Conservation (phyloP, 2,888 invertebrate genomes). For the Sceliomorpha sp. region DNA sequence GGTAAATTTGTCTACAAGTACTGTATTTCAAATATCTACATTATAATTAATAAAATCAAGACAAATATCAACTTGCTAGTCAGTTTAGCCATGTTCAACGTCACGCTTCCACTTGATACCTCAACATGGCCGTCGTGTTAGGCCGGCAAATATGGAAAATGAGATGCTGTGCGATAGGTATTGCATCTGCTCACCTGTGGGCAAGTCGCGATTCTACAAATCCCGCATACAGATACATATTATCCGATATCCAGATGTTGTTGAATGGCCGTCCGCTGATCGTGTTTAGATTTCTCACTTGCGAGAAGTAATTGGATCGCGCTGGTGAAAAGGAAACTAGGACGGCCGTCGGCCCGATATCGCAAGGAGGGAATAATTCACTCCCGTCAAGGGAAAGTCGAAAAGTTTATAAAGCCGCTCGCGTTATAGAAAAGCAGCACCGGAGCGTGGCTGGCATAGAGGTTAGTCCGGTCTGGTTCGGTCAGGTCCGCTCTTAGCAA, state of each 20-base stretch:
- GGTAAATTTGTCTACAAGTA: no score
- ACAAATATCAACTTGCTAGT: no score
- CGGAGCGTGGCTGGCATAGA: slow-evolving; percentile 18
- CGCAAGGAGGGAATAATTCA: slow-evolving; percentile 32
- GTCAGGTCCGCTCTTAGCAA: slow-evolving; percentile 7
- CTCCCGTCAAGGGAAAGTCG: slow-evolving; percentile 54
- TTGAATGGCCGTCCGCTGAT: slow-evolving; percentile 38
- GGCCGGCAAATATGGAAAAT: neutral
- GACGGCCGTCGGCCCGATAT: slow-evolving; percentile 37
- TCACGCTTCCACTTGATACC: no score
- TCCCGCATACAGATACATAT: slow-evolving; percentile 32
- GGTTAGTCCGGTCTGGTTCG: slow-evolving; percentile 13
- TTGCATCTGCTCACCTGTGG: slow-evolving; percentile 39
- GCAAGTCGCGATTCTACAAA: slow-evolving; percentile 23
- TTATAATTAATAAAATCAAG: no score
- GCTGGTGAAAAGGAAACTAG: slow-evolving; percentile 47
- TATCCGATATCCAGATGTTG: slow-evolving; percentile 39
- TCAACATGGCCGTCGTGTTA: no score
- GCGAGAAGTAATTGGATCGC: slow-evolving; percentile 51
- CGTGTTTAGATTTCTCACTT: slow-evolving; percentile 55
- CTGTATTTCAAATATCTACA: no score
- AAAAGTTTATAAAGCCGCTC: slow-evolving; percentile 30
- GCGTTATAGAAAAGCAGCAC: slow-evolving; percentile 29
- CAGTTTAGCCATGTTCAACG: no score
- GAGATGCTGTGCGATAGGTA: slow-evolving; percentile 13